Conservation (phyloP, 2,797 vertebrate genomes). For the Poliocrania exsul region DNA sequence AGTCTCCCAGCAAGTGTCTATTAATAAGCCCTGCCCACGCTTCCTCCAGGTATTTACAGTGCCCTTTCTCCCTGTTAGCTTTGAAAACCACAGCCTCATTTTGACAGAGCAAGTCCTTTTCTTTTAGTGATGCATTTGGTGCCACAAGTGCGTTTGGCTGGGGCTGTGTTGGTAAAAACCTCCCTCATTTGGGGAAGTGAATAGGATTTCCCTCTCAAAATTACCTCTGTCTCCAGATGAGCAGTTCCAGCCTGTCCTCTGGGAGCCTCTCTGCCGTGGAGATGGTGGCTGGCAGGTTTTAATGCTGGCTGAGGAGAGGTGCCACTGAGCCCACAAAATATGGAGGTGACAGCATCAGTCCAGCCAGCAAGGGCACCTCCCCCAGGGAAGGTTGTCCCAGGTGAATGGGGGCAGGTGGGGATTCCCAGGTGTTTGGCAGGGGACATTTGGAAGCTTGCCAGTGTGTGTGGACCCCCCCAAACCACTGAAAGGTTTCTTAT, state of each 20-base stretch:
- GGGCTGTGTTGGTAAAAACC: not conserved
- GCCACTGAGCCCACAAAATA: not conserved
- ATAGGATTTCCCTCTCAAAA: constrained; percentile 46
- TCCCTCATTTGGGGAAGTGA: constrained; percentile 10
- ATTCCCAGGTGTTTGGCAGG: not conserved
- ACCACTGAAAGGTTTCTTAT: not conserved
- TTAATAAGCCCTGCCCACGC: constrained; percentile 25
- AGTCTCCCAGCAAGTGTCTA: constrained; percentile 38
- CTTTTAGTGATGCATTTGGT: not conserved
- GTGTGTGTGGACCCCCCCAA: fast-evolving
- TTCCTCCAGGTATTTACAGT: constrained; percentile 63
- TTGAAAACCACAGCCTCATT: constrained; percentile 38
- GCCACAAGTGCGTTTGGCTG: not conserved
- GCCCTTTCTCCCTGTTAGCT: constrained; percentile 36
- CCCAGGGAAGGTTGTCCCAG: not conserved
- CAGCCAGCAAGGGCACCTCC: not conserved
- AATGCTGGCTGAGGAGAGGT: not conserved
- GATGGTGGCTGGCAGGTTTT: not conserved
- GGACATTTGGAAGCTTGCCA: not conserved
- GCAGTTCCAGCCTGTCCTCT: not conserved
- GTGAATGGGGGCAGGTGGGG: not conserved
- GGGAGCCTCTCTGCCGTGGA: not conserved
- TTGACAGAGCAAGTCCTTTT: not conserved
- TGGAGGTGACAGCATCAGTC: not conserved
- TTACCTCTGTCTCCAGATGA: not conserved